These are phyloP conservation scores for Poeciliopsis retropinna DNA, from an alignment of 2,113 vertebrate species.

Conservation along the genomic window DNA sequence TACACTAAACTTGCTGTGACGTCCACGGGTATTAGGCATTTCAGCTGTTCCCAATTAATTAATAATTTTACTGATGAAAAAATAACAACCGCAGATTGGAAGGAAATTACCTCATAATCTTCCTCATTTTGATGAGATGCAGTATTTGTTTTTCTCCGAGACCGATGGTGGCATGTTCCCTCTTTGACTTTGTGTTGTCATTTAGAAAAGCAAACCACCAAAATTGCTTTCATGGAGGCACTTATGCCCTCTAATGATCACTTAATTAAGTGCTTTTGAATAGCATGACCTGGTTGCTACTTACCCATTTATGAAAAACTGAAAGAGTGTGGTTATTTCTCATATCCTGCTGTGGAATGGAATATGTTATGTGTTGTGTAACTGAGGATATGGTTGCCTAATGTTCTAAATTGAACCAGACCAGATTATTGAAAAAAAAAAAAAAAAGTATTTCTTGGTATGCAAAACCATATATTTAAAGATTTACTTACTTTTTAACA, in stretches of 20 bases:
- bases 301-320: not conserved
- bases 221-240: not conserved
- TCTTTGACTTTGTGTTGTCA: not conserved
- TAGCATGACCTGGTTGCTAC: not conserved
- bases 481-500: not conserved
- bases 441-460: not conserved
- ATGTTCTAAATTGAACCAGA: no score
- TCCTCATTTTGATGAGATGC: not conserved
- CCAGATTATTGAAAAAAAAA: no score
- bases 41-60: not conserved
- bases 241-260: not conserved
- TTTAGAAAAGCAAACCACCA: not conserved
- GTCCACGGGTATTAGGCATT: not conserved
- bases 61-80: not conserved
- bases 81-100: not conserved
- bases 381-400: not conserved
- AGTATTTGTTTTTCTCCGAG: not conserved
- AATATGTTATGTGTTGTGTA: not conserved
- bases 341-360: not conserved
- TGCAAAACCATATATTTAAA: not conserved
- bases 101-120: not conserved
- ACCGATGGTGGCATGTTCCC: not conserved
- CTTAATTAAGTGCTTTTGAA: not conserved
- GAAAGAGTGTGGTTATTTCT: not conserved
- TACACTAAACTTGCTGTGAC: not conserved